These are phyloP conservation scores for Pardalotus punctatus DNA, from an alignment of 2,113 vertebrate species.

Conservation along the genomic window DNA sequence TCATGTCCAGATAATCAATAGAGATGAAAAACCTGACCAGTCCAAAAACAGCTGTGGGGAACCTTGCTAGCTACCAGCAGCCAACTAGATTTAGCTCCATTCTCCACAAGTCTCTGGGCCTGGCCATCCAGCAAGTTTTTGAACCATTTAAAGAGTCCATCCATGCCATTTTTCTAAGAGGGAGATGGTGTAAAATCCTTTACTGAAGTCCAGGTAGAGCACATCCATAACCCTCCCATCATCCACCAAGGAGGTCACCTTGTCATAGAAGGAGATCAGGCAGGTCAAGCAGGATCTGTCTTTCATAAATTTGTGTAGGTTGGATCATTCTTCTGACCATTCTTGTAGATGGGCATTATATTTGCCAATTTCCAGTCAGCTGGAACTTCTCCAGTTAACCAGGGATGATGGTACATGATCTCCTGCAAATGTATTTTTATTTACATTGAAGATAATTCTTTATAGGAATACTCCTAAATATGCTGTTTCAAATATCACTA, in stretches of 20 bases:
- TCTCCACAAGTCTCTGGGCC: neutral
- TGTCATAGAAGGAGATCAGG: neutral
- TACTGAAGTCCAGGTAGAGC: neutral
- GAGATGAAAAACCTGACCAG: neutral
- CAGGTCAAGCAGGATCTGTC: neutral
- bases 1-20: neutral
- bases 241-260: neutral
- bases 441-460: neutral
- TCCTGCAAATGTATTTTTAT: neutral
- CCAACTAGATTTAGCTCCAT: neutral
- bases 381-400: neutral
- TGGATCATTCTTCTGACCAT: neutral
- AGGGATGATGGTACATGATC: neutral
- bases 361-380: neutral
- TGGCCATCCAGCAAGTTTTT: rapidly evolving
- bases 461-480: neutral
- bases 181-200: neutral
- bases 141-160: neutral
- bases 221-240: neutral
- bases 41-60: neutral
- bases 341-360: neutral
- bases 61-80: rapidly evolving
- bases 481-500: neutral
- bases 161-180: neutral
- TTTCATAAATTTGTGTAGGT: neutral